These are phyloP conservation scores for Echinometra lucunter DNA, from an alignment of 53 echinoderm and acorn worm genomes.

Conservation along the genomic window DNA sequence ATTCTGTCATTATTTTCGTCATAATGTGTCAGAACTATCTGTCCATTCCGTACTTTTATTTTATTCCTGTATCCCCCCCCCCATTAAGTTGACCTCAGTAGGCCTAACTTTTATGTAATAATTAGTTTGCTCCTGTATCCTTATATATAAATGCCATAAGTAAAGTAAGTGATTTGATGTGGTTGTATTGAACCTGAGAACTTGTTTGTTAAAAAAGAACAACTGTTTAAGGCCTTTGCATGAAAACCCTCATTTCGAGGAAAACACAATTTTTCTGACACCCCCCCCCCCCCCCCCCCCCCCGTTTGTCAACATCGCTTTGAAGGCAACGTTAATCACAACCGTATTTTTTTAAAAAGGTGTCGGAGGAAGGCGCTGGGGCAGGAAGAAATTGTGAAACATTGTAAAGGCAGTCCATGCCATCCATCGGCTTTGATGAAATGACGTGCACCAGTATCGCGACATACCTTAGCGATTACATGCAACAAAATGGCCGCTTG, in stretches of 20 bases:
- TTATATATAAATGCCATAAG: neutral
- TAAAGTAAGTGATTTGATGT: neutral
- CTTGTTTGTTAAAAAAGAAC: neutral
- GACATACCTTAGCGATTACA: constrained; percentile 52
- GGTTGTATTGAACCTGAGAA: neutral
- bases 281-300: no score
- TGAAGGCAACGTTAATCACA: constrained; percentile 32
- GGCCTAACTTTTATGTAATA: neutral
- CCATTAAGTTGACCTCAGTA: no score
- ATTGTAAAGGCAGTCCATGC: constrained; percentile 14
- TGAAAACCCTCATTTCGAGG: neutral
- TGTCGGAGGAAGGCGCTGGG: neutral
- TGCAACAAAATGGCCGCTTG: constrained; percentile 49
- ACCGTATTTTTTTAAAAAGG: constrained; percentile 57
- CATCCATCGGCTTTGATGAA: constrained; percentile 43
- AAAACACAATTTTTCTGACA: neutral
- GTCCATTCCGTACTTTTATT: neutral
- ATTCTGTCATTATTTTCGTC: neutral
- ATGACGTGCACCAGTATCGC: constrained; percentile 44
- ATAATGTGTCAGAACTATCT: no score
- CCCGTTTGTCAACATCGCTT: neutral
- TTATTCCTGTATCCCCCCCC: no score
- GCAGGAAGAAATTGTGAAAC: constrained; percentile 51
- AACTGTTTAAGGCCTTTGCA: neutral
- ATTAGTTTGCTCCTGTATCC: neutral